Base-by-base conservation (phyloP, 2,113 vertebrate genomes). In the Muscicapa adusta region DNA sequence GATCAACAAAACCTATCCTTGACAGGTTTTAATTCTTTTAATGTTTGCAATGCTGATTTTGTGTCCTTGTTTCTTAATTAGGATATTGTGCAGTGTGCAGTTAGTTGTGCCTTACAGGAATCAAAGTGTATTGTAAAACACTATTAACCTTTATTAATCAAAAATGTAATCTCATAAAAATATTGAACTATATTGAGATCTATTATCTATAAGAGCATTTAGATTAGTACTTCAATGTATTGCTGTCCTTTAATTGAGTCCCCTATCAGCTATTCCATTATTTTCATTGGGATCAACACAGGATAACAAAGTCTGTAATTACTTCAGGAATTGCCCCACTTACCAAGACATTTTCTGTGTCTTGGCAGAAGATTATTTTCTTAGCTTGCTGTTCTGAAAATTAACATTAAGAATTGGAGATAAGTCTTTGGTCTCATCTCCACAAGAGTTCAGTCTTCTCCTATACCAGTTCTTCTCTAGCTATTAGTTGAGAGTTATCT, bases 121-220 rank as follows among this genome's bases (percentile, higher is more conserved):
- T 72, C 40, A 56, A 63, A 90, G 51, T 65, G 34, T 76, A 53
- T 88, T 83, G 36, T 57, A 17, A 61, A 83, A 91, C 40, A 45
- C n/a, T 81, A 58, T 85, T 87, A 94, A 60, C 33, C n/a, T 88
- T 91, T 93, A 91, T 86, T 22, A 88, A 66, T 88, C 54, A 93
- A 73, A 91, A 91, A 63, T 60, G 6, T 90, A 83, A 88, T 94
- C 33, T 93, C 57, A 70, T 94, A 88, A 90, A 91, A 95, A 76
- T 85, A 89, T 56, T 85, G 29, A 91, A 54, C 72, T 85, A 48
- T 40, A 31, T 50, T 79, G 63, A 88, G 75, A 61, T 57, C 71
- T 88, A 43, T 79, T 82, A 36, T n/a, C 42, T 43, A 3, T 56
- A 92, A 83, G 38, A 66, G 5, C 23, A 70, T 88, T 85, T 90